phyloP scores from a whole-genome alignment of 2,113 vertebrate species.

The Hemibagrus wyckioides region DNA sequence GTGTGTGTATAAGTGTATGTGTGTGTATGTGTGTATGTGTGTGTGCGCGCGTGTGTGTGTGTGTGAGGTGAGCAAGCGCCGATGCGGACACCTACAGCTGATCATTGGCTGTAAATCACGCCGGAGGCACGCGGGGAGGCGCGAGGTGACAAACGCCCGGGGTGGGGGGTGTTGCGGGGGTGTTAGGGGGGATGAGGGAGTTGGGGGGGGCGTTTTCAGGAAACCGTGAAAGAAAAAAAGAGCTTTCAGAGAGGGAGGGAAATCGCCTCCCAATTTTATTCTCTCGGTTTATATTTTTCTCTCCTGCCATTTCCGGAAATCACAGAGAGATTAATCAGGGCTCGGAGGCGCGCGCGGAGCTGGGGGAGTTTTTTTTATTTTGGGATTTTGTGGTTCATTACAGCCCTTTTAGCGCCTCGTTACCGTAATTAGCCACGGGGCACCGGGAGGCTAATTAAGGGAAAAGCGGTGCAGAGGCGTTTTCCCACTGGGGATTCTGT shows the following conservation, averaged over 20 bases:
- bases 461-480: constrained; percentile 48
- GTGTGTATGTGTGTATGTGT: constrained; percentile 68
- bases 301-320: constrained; percentile 35
- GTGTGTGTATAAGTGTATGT: constrained; percentile 52
- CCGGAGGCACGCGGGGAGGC: constrained; percentile 64
- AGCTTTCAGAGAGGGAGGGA: not conserved
- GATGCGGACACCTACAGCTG: constrained; percentile 72
- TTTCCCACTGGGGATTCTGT: constrained; percentile 38
- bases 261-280: not conserved
- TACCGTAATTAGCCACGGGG: constrained; percentile 57
- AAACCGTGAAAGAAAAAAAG: not conserved
- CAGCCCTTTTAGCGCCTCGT: constrained; percentile 54
- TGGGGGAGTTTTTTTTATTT: constrained; percentile 27
- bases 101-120: constrained; percentile 78
- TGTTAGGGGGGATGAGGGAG: not conserved
- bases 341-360: constrained; percentile 14
- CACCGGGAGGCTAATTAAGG: constrained; percentile 56
- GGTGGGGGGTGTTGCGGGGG: not conserved
- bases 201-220: not conserved
- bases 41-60: constrained; percentile 45
- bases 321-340: constrained; percentile 47
- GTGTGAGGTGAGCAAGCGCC: constrained; percentile 75
- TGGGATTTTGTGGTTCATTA: constrained; percentile 57
- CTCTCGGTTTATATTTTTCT: not conserved
- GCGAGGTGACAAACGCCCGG: constrained; percentile 42